Evolutionary conservation across 2,113 vertebrate species (phyloP).

Genomic region (Spermophilus dauricus): DNA sequence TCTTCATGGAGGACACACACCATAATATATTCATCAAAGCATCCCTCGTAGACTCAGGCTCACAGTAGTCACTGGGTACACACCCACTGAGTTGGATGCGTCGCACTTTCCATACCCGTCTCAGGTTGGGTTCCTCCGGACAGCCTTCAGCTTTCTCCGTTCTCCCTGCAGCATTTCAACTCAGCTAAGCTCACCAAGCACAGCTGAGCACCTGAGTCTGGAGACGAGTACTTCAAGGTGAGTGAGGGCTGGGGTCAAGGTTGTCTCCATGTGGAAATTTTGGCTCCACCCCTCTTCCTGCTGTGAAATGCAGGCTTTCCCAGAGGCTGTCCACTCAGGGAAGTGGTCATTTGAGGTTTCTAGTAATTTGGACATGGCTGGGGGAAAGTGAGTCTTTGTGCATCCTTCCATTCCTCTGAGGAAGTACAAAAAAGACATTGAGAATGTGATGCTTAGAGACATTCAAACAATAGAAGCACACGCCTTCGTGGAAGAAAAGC

Average conservation of each 20-base stretch:
- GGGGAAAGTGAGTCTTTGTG: not conserved
- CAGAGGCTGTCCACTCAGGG: not conserved
- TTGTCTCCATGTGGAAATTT: not conserved
- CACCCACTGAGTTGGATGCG: not conserved
- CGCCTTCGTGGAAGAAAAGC: not conserved
- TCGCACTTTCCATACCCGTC: not conserved
- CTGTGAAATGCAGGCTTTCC: slow-evolving; percentile 38
- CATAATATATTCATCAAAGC: not conserved
- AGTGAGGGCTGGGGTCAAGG: not conserved
- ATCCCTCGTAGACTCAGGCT: not conserved
- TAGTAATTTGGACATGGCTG: not conserved
- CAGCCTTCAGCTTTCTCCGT: not conserved
- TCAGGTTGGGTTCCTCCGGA: not conserved
- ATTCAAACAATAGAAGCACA: not conserved
- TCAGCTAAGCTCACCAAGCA: not conserved
- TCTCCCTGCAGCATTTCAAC: not conserved
- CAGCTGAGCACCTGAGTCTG: not conserved
- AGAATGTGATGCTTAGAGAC: not conserved
- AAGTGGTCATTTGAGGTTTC: not conserved
- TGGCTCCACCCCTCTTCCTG: not conserved
- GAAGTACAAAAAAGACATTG: not conserved
- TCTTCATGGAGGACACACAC: not conserved
- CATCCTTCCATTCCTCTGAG: not conserved
- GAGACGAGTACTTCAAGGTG: not conserved
- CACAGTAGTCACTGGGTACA: not conserved